Percentiles rank a stretch among this genome's conserved stretches.
Evolutionary conservation across 2,888 invertebrate genomes (phyloP).

Genomic region (Mylabris sibirica): DNA sequence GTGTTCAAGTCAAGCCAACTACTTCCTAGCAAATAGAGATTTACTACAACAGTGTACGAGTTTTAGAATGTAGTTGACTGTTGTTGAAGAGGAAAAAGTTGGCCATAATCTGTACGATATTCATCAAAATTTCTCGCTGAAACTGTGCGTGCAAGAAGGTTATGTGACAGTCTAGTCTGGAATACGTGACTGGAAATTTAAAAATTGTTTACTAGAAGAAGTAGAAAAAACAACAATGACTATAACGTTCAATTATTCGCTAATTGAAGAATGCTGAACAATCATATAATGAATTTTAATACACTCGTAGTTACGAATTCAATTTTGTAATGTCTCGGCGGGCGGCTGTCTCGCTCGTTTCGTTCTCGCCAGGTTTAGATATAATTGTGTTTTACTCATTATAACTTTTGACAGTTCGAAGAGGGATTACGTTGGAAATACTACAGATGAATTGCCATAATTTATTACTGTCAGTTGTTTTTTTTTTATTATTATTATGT

Average conservation of each 20-base stretch:
- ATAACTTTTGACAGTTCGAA: constrained; percentile 14
- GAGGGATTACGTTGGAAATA: constrained; percentile 10
- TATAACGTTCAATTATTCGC: constrained; percentile 47
- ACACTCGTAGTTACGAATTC: constrained; percentile 46
- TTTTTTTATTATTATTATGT: constrained; percentile 39
- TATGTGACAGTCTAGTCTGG: background rate
- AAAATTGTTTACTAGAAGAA: constrained; percentile 24
- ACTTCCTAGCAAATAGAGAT: constrained; percentile 2
- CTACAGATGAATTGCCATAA: constrained; percentile 25
- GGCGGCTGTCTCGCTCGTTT: background rate
- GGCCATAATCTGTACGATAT: constrained; percentile 23
- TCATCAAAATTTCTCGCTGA: constrained; percentile 22
- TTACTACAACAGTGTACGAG: background rate
- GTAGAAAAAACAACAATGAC: constrained; percentile 32
- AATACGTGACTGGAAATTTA: constrained; percentile 38
- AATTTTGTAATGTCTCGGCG: constrained; percentile 36
- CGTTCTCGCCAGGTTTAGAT: background rate
- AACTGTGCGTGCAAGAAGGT: background rate
- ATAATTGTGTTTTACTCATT: constrained; percentile 13
- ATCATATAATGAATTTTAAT: constrained; percentile 49
- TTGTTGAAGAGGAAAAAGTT: constrained; percentile 17
- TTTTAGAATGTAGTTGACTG: constrained; percentile 9
- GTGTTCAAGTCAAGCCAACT: constrained; percentile 5
- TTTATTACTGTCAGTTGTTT: constrained; percentile 25
- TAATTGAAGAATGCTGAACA: constrained; percentile 47